Evolutionary conservation across 2,888 invertebrate genomes (phyloP).

Genomic region (Myopa testacea): DNA sequence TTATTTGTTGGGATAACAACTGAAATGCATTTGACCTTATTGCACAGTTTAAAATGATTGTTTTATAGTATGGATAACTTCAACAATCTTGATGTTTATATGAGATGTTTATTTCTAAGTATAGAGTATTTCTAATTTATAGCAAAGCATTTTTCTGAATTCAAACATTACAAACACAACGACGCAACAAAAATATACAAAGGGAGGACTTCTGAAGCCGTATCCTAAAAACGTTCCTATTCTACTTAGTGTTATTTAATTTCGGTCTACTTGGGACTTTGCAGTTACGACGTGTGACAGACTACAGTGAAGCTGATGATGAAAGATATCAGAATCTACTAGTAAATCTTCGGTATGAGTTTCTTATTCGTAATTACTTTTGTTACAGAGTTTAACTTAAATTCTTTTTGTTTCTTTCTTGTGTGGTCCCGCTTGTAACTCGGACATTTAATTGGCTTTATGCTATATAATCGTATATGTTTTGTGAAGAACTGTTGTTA

Average conservation of each 20-base stretch:
- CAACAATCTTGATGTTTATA: too few species aligned
- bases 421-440: conserved; percentile 34
- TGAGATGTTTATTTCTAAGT: too few species aligned
- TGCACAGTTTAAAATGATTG: conserved; percentile 27
- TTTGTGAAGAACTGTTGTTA: not conserved
- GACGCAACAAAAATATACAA: too few species aligned
- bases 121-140: not conserved
- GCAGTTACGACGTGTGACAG: not conserved
- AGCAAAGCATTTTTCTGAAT: conserved; percentile 12
- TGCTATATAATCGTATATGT: conserved; percentile 4
- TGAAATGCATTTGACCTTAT: conserved; percentile 20
- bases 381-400: conserved; percentile 10
- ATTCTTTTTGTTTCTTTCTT: conserved; percentile 12
- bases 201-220: too few species aligned
- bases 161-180: too few species aligned
- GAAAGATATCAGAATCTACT: conserved; percentile 3
- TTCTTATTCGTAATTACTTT: not conserved
- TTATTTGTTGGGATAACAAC: conserved; percentile 25
- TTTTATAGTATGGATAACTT: not conserved
- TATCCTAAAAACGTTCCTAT: too few species aligned
- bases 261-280: not conserved
- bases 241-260: not conserved
- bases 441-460: conserved; percentile 32
- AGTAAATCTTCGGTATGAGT: not conserved
- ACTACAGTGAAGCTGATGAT: not conserved